Evolutionary conservation across 2,113 vertebrate genomes (phyloP).

Genomic region (Actenoides hombroni): DNA sequence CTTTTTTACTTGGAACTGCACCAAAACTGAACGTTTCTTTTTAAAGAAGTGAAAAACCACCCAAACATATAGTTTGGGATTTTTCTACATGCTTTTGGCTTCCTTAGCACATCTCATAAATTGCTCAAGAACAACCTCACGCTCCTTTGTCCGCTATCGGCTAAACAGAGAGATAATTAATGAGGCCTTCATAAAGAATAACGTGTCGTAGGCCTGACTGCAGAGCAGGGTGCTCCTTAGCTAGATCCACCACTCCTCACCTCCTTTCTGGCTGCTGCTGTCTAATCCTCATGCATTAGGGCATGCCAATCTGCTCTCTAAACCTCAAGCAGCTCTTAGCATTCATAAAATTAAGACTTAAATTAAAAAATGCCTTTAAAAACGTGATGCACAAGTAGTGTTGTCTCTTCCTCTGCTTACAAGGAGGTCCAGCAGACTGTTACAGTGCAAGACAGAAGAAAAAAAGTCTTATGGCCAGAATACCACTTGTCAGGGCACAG

Average conservation of each 20-base stretch:
- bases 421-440: background rate
- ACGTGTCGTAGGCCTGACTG: background rate
- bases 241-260: background rate
- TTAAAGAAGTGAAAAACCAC: background rate
- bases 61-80: background rate
- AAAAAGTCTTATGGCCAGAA: background rate
- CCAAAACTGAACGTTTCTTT: background rate
- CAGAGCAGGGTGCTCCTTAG: background rate
- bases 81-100: background rate
- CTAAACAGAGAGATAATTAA: background rate
- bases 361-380: background rate
- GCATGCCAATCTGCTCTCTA: background rate
- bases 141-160: background rate
- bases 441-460: background rate
- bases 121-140: background rate
- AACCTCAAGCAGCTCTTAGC: background rate
- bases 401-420: background rate
- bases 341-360: background rate
- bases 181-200: background rate
- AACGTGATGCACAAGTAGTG: background rate
- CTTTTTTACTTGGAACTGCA: constrained; percentile 17
- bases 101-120: background rate
- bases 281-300: background rate
- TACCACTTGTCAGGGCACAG: background rate
- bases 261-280: background rate